phyloP scores from a whole-genome alignment of 2,888 invertebrate species.

The Onchidella celtica region DNA sequence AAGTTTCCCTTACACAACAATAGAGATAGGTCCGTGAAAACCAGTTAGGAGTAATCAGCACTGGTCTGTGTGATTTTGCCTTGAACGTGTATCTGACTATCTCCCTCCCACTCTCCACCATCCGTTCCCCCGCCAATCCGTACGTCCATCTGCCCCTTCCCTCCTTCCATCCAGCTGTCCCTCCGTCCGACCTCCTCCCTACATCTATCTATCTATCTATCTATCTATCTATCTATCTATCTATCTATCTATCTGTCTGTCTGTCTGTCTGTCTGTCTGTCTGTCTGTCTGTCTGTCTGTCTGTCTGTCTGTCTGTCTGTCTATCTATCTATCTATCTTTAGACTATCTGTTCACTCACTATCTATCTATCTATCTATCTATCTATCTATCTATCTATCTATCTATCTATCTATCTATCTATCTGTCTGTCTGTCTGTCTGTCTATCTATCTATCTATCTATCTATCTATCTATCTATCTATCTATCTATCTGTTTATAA shows the following conservation, averaged over 20 bases:
- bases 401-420: neutral
- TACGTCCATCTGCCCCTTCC: neutral
- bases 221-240: conserved; percentile 5
- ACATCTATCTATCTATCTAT: conserved; percentile 11
- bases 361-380: neutral
- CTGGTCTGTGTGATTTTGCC: too few species aligned
- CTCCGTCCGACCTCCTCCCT: too few species aligned
- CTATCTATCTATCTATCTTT: too few species aligned
- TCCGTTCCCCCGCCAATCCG: neutral
- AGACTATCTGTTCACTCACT: too few species aligned
- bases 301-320: neutral
- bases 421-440: too few species aligned
- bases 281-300: neutral
- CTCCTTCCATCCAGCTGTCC: too few species aligned
- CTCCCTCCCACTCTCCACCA: neutral
- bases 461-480: neutral
- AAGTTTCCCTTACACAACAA: too few species aligned
- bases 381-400: neutral
- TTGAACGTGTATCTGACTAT: too few species aligned
- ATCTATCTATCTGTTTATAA: too few species aligned
- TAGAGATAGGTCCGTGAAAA: too few species aligned
- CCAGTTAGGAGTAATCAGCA: too few species aligned
- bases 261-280: neutral
- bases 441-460: neutral
- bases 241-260: too few species aligned